phyloP scores from a whole-genome alignment of 2,113 vertebrate species.

The Paradoxurus hermaphroditus region DNA sequence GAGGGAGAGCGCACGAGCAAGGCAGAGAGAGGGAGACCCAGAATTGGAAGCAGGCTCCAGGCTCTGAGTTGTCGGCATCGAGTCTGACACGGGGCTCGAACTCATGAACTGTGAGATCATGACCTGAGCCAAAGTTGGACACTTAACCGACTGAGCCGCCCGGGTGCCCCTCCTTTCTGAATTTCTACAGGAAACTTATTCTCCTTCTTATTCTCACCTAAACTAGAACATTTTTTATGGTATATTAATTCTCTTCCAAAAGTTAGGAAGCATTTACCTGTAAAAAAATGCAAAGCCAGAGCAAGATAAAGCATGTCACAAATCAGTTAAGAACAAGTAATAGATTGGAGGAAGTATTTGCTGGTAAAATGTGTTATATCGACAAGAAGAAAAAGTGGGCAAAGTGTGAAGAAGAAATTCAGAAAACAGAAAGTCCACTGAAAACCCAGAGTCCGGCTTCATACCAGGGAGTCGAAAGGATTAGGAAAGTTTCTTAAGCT shows the following conservation, averaged over 20 bases:
- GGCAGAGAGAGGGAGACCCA: too few relatives aligned
- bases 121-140: too few relatives aligned
- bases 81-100: too few relatives aligned
- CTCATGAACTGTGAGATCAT: too few relatives aligned
- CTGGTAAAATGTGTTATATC: background rate
- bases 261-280: background rate
- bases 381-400: background rate
- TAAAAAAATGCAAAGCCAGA: background rate
- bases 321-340: background rate
- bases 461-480: too few relatives aligned
- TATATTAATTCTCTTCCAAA: background rate
- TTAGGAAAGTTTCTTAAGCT: background rate
- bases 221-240: background rate
- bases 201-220: background rate
- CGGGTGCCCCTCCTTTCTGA: background rate
- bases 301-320: background rate
- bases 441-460: background rate
- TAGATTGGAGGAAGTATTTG: background rate
- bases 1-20: too few relatives aligned
- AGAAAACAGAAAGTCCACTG: background rate
- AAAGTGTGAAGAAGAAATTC: background rate
- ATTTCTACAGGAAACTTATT: background rate
- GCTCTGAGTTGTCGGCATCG: too few relatives aligned
- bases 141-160: too few relatives aligned
- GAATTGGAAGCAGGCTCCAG: too few relatives aligned